These are phyloP conservation scores for Thunnus maccoyii DNA, from an alignment of 2,113 vertebrate species.

Conservation along the genomic window DNA sequence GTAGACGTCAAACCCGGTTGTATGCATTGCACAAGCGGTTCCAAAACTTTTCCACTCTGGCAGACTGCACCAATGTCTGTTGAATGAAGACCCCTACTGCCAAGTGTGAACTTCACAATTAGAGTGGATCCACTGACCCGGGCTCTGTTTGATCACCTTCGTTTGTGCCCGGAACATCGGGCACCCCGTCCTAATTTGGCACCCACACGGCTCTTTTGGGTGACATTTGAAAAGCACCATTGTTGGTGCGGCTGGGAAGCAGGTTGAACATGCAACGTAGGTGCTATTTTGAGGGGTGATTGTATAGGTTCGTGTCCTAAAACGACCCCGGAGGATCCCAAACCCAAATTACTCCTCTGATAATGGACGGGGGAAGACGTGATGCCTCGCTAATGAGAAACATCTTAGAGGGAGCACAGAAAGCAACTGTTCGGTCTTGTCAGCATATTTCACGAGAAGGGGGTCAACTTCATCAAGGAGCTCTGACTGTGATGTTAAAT, in stretches of 20 bases:
- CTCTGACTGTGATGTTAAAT: conserved; percentile 37
- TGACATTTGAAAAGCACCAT: conserved; percentile 76
- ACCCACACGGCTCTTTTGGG: conserved; percentile 12
- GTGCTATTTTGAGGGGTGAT: conserved; percentile 37
- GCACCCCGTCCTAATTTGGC: conserved; percentile 73
- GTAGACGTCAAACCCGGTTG: conserved; percentile 15
- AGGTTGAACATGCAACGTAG: conserved; percentile 33
- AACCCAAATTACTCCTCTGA: conserved; percentile 44
- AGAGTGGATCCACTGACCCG: conserved; percentile 66
- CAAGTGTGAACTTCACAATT: conserved; percentile 75
- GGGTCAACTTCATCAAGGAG: conserved; percentile 36
- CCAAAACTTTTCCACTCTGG: conserved; percentile 43
- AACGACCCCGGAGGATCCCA: conserved; percentile 45
- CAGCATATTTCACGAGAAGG: conserved; percentile 45
- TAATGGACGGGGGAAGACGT: conserved; percentile 42
- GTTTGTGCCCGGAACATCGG: conserved; percentile 56
- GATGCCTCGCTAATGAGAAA: conserved; percentile 70
- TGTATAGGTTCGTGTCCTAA: conserved; percentile 56
- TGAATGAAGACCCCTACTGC: conserved; percentile 52
- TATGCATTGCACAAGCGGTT: not conserved
- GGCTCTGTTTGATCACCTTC: conserved; percentile 72
- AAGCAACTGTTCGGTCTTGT: conserved; percentile 18
- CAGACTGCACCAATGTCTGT: conserved; percentile 10
- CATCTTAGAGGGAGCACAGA: conserved; percentile 43
- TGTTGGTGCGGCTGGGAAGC: conserved; percentile 73